Base-by-base conservation (phyloP, 2,113 vertebrate species). In the Panthera uncia region DNA sequence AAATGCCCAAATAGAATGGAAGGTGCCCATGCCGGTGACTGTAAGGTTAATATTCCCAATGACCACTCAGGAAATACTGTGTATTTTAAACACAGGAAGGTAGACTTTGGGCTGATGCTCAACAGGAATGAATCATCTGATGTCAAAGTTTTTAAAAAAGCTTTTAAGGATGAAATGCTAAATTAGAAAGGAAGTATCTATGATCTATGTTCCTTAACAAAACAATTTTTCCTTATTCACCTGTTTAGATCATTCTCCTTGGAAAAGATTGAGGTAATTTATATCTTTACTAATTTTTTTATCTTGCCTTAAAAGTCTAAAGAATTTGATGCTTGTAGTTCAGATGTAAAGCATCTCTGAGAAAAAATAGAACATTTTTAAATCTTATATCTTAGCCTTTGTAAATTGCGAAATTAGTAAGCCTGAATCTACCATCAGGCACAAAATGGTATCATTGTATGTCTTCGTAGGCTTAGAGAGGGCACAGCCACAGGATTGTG, bases 171-270 rank as follows among this genome's bases (percentile, higher is more conserved):
- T 84, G 50, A 95, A 89, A 89, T 84, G 87, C 33, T 90, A 71
- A 89, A 91, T 92, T n/a, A 71, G 48, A 97, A 94, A 79, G 61
- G 41, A 95, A 95, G 9, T 63, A 19, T 82, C 80, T 93, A 1
- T 85, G 45, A 89, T 93, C 82, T 57, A 3, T 82, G 73, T 76
- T 93, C 50, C 63, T 65, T 85, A 97, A 79, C 80, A 95, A 92
- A 95, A 96, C n/a, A 71, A 41, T 73, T 86, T 96, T 29, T 95
- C 79, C 95, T 94, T 80, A 74, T 81, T 91, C 86, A 65, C 84
- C 61, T 81, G 7, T 65, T 96, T 78, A 95, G 84, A 92, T 88
- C 45, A 69, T 94, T 94, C 50, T 95, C 95, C 94, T 95, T 96
- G 55, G 92, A 82, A 94, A 96, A 92, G 57, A 95, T 5, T 55